phyloP scores from a whole-genome alignment of 1,140 invertebrate species.

The Drosophila ananassae region DNA sequence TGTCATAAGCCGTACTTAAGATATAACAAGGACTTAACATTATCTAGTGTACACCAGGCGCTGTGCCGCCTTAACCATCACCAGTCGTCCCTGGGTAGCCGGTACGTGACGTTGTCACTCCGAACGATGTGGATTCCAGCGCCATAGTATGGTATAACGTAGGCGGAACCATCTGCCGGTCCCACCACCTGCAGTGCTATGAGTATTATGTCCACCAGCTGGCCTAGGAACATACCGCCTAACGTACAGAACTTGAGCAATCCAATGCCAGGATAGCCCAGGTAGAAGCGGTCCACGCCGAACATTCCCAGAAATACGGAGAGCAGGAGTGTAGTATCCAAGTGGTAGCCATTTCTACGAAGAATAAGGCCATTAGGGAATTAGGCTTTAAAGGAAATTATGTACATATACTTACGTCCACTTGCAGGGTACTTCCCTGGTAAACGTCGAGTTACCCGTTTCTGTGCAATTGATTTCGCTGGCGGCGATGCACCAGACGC shows the following conservation, averaged over 20 bases:
- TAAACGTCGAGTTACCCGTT: slow-evolving; percentile 91
- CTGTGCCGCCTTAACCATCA: slow-evolving; percentile 69
- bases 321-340: slow-evolving; percentile 95
- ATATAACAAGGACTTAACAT: slow-evolving; percentile 68
- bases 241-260: slow-evolving; percentile 97
- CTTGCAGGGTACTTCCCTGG: slow-evolving; percentile 93
- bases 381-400: background rate
- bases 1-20: slow-evolving; percentile 61
- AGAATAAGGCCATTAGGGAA: background rate
- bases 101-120: slow-evolving; percentile 94
- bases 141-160: slow-evolving; percentile 93
- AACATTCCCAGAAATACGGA: slow-evolving; percentile 99
- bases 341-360: slow-evolving; percentile 95
- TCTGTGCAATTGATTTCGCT: slow-evolving; percentile 93
- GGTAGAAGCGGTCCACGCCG: slow-evolving; percentile 98
- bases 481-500: slow-evolving; percentile 91
- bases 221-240: slow-evolving; percentile 98
- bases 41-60: slow-evolving; percentile 64
- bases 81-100: slow-evolving; percentile 93
- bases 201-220: slow-evolving; percentile 96
- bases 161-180: slow-evolving; percentile 98
- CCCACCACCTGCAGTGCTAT: slow-evolving; percentile 96
- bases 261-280: slow-evolving; percentile 98
- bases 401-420: slow-evolving; percentile 94
- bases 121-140: slow-evolving; percentile 91